Evolutionary conservation across 1,140 invertebrate genomes (phyloP).

Genomic region (Maniola jurtina): DNA sequence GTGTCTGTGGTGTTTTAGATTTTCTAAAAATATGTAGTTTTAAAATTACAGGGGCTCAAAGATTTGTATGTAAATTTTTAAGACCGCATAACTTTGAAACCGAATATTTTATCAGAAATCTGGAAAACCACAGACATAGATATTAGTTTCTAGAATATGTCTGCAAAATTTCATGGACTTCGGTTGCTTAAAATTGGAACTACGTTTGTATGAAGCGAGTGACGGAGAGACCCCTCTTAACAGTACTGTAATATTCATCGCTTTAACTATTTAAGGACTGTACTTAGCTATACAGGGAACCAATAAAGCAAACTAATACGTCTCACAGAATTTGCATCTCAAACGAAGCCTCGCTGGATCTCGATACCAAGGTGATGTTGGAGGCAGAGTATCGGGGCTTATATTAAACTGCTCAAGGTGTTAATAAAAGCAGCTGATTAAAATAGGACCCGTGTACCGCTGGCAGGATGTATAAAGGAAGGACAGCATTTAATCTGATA

Average conservation of each 20-base stretch:
- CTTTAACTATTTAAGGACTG: conserved; percentile 37
- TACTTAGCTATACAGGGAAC: conserved; percentile 36
- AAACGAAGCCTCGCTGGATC: conserved; percentile 55
- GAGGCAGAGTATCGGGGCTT: conserved; percentile 23
- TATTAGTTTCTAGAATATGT: too few relatives aligned
- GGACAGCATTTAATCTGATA: not conserved
- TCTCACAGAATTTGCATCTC: conserved; percentile 64
- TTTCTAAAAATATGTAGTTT: too few relatives aligned
- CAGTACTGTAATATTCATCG: conserved; percentile 32
- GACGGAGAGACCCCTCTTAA: too few relatives aligned
- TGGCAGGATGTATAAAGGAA: not conserved
- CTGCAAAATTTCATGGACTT: too few relatives aligned
- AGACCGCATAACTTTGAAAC: too few relatives aligned
- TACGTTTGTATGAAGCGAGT: too few relatives aligned
- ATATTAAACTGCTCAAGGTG: conserved; percentile 21
- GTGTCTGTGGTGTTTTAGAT: too few relatives aligned
- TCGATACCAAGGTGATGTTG: conserved; percentile 28
- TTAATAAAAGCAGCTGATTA: not conserved
- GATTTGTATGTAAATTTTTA: too few relatives aligned
- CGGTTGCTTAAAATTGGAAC: too few relatives aligned
- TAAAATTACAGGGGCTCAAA: too few relatives aligned
- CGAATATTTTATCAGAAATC: too few relatives aligned
- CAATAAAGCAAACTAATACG: conserved; percentile 62
- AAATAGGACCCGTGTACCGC: not conserved
- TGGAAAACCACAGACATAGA: too few relatives aligned